A percentile compares a stretch with the other conserved stretches of the same genome.
Conservation (phyloP, 2,113 vertebrate species). For the Orthonyx spaldingii region DNA sequence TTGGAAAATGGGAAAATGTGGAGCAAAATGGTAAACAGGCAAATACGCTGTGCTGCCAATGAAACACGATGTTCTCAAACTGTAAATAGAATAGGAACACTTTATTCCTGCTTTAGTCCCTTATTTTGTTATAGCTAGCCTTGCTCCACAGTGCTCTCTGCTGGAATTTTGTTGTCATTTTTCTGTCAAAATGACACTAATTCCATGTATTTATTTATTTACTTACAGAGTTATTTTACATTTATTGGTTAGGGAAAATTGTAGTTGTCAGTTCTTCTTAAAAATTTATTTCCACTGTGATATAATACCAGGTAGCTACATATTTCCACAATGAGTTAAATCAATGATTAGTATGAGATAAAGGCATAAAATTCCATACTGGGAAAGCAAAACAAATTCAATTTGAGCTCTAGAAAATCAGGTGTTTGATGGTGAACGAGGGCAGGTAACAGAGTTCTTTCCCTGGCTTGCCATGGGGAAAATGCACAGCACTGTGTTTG, state of each 20-base stretch:
- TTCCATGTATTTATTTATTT: not conserved
- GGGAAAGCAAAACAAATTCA: not conserved
- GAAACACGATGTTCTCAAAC: not conserved
- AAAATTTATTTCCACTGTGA: not conserved
- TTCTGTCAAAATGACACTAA: not conserved
- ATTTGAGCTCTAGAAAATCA: not conserved
- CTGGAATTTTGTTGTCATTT: not conserved
- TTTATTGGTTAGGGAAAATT: not conserved
- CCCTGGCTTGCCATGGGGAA: not conserved
- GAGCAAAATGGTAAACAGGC: not conserved
- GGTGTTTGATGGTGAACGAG: not conserved
- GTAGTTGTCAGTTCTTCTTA: not conserved
- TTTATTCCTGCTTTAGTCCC: not conserved
- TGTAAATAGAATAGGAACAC: not conserved
- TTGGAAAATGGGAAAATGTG: not conserved
- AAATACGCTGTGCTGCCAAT: not conserved
- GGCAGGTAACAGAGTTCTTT: not conserved
- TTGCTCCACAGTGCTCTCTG: constrained; percentile 55
- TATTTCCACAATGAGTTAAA: not conserved
- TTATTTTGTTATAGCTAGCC: not conserved
- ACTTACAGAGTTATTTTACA: not conserved
- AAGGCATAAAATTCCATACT: not conserved
- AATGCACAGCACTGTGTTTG: not conserved
- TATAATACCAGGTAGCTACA: not conserved
- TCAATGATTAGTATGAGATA: not conserved